Conservation (phyloP, 2,888 invertebrate species). For the Drosophila robusta region DNA sequence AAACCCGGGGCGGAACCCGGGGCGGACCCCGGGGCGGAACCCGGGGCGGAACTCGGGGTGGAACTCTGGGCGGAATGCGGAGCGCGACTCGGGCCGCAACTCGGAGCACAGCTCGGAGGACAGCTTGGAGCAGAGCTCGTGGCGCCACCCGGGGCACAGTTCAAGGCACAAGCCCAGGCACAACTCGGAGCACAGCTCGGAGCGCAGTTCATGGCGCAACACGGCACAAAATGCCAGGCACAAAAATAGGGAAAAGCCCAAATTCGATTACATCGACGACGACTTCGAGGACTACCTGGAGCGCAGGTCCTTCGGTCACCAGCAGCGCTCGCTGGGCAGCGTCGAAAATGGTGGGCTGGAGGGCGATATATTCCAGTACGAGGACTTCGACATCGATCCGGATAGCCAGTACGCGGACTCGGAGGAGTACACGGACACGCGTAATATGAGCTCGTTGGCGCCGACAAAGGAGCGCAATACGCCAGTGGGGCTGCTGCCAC, state of each 20-base stretch:
- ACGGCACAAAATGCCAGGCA: constrained; percentile 8
- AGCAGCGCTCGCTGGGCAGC: constrained; percentile 54
- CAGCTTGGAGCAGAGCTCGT: constrained; percentile 23
- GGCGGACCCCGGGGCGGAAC: not conserved
- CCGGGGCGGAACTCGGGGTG: not conserved
- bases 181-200: constrained; percentile 1
- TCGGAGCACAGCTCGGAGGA: no score
- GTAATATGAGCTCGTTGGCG: constrained; percentile 53
- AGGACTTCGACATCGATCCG: constrained; percentile 81
- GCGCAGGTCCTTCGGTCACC: constrained; percentile 18
- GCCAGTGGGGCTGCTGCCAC: constrained; percentile 75
- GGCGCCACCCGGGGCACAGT: constrained; percentile 1
- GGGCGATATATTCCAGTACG: constrained; percentile 82
- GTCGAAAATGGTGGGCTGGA: constrained; percentile 59
- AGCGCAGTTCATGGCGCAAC: not conserved
- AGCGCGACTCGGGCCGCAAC: no score
- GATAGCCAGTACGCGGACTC: constrained; percentile 66
- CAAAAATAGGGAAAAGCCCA: constrained; percentile 3
- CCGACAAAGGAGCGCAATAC: constrained; percentile 79
- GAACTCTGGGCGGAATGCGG: no score
- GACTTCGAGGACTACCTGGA: constrained; percentile 72
- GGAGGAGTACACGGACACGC: constrained; percentile 71
- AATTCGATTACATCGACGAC: constrained; percentile 49
- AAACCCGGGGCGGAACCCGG: not conserved
- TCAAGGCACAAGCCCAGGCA: not conserved